Base-by-base conservation (phyloP, 1,140 invertebrate species). In the Colletes gigas region DNA sequence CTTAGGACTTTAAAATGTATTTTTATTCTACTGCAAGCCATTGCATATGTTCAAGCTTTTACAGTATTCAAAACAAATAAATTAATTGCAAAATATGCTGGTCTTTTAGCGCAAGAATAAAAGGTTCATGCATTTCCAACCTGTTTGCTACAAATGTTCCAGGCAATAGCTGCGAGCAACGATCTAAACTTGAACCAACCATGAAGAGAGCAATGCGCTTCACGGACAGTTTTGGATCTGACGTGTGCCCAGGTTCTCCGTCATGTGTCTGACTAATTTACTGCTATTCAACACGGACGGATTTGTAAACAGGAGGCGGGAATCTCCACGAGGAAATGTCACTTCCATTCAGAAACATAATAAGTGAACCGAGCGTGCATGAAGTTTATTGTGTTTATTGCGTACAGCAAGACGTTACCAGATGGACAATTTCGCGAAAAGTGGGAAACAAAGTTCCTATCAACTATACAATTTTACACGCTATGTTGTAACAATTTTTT, bases 201-300 rank as follows among this genome's bases (percentile, higher is more conserved):
- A 68, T 67, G 74, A 72, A 82, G 66, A 78, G 50, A 73, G 54
- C 70, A 76, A 65, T n/a, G 39, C 52, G 44, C 54, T 75, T 55
- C 39, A 54, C 47, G 55, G 63, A 68, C 74, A 59, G 15, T 68
- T 76, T 66, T 67, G 63, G 52, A 55, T 6, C 44, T 52, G 65
- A 52, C 65, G 44, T 59, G 39, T 57, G 65, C 52, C 50, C 44
- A 47, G 52, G 21, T 19, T 76, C 63, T 76, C 74, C 74, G 19
- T 76, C 63, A 68, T 57, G 21, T 17, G 21, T 1, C 39, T 21
- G 19, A 14, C 41, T 76, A 76, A 68, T 76, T 66, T 68, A 44
- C 52, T 63, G 10, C 63, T 57, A 76, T 54, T 50, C 15, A 21
- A 68, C 65, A 3, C 6, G 41, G 39, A 44, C 55, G 52, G 41